Evolutionary conservation across 2,797 vertebrate species (phyloP).

Genomic region (Galago senegalensis): DNA sequence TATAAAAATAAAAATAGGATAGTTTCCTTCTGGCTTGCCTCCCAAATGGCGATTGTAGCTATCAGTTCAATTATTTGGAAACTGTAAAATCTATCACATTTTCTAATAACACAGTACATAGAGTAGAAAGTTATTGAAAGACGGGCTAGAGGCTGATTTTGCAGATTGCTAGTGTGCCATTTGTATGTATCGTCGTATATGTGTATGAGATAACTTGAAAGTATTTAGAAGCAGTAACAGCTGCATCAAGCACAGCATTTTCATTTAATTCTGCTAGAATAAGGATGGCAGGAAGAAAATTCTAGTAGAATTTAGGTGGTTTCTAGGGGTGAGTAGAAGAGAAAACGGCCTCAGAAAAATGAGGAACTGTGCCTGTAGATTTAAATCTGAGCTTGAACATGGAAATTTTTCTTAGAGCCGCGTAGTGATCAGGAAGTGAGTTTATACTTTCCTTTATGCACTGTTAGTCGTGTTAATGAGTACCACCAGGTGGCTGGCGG

Average conservation of each 20-base stretch:
- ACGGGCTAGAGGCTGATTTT: not conserved
- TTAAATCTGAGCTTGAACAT: not conserved
- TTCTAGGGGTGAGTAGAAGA: not conserved
- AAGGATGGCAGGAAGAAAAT: not conserved
- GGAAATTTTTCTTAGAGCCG: not conserved
- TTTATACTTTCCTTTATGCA: not conserved
- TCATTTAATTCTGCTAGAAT: slow-evolving; percentile 17
- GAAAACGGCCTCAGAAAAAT: not conserved
- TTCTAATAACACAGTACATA: not conserved
- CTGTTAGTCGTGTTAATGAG: not conserved
- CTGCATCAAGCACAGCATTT: not conserved
- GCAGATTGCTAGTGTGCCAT: not conserved
- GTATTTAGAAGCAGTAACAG: not conserved
- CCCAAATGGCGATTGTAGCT: not conserved
- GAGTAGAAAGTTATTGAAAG: not conserved
- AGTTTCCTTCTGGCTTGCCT: slow-evolving; percentile 31
- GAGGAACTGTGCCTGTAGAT: not conserved
- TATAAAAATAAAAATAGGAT: slow-evolving; percentile 2
- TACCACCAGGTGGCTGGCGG: not conserved
- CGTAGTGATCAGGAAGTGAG: not conserved
- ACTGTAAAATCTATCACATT: not conserved
- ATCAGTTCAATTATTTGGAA: slow-evolving; percentile 26
- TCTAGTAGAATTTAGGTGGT: not conserved
- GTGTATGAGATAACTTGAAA: not conserved
- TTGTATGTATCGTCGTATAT: not conserved